Conservation (phyloP, 2,113 vertebrate species). For the Petrocephalus microphthalmus region DNA sequence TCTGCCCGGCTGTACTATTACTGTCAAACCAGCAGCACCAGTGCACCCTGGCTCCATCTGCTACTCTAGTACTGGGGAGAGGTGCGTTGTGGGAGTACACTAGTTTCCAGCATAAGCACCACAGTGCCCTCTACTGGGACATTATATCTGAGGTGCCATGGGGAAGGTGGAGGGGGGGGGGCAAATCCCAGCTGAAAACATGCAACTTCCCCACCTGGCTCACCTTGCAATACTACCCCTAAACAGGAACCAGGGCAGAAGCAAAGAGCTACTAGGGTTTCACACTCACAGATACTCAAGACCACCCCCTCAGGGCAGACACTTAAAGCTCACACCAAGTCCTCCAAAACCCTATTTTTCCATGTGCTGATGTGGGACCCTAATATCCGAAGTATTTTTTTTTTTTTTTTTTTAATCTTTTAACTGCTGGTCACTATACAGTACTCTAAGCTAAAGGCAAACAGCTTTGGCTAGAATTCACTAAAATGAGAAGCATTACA, state of each 20-base stretch:
- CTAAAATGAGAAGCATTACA: neutral
- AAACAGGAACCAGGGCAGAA: neutral
- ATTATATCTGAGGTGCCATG: neutral
- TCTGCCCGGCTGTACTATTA: neutral
- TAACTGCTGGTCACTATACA: neutral
- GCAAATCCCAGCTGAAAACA: conserved; percentile 10
- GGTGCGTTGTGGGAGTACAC: neutral
- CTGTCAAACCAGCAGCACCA: neutral
- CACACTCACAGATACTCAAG: neutral
- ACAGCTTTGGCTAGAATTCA: neutral
- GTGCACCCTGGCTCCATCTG: neutral
- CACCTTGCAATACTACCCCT: neutral
- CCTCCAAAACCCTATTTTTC: neutral
- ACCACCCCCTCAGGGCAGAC: neutral
- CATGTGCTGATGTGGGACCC: conserved; percentile 7
- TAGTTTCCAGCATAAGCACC: neutral
- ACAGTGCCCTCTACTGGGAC: neutral
- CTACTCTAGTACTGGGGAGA: neutral
- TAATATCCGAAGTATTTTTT: conserved; percentile 2
- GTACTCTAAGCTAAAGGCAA: conserved; percentile 9
- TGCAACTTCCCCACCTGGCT: neutral
- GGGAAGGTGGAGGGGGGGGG: neutral
- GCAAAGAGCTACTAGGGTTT: neutral
- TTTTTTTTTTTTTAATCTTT: neutral
- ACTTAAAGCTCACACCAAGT: neutral